Conservation (phyloP, 2,797 vertebrate species). For the Sparus aurata region DNA sequence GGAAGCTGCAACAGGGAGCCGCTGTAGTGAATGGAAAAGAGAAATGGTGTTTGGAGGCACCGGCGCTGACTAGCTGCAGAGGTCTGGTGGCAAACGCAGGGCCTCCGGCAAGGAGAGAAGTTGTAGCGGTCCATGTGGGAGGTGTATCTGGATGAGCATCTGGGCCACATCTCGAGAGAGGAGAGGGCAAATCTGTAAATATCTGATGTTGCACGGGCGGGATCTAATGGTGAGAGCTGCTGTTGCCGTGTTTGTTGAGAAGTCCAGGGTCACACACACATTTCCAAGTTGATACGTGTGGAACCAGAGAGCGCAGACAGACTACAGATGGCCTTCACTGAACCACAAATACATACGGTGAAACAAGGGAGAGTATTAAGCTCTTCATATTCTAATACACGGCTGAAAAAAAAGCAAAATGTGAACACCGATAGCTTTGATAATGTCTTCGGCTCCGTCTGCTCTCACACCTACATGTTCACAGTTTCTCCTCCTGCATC, state of each 20-base stretch:
- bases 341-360: too few species aligned
- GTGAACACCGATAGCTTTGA: too few species aligned
- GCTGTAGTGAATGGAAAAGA: background rate
- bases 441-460: too few species aligned
- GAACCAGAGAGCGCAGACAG: too few species aligned
- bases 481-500: too few species aligned
- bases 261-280: background rate
- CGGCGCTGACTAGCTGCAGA: background rate
- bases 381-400: too few species aligned
- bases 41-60: background rate
- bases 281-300: too few species aligned
- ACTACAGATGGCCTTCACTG: too few species aligned
- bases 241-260: background rate
- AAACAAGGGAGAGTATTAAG: too few species aligned
- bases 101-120: background rate
- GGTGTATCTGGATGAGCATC: background rate
- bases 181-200: background rate
- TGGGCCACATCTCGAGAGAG: background rate
- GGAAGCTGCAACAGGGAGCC: background rate
- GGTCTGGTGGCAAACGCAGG: background rate
- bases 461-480: too few species aligned
- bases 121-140: background rate
- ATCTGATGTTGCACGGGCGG: background rate
- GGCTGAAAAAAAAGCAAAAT: too few species aligned
- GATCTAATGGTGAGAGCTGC: background rate